Percentiles rank a stretch among this genome's conserved stretches.
Evolutionary conservation across 1,140 invertebrate species (phyloP).

Genomic region (Drosophila prosaltans): DNA sequence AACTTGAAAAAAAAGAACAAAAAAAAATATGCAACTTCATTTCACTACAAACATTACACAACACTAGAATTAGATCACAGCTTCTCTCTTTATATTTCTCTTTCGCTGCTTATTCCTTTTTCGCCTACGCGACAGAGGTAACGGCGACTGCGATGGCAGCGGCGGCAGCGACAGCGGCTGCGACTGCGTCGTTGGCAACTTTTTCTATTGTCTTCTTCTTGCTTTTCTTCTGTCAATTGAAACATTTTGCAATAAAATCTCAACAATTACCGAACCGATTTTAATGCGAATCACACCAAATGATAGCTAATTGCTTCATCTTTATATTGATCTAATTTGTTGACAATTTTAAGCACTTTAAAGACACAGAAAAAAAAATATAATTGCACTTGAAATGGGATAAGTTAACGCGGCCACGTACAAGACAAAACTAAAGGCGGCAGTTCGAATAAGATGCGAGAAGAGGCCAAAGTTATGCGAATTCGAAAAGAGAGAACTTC

Average conservation of each 20-base stretch:
- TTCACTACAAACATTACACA: neutral
- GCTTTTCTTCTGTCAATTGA: neutral
- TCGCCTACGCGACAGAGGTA: neutral
- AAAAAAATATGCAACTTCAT: neutral
- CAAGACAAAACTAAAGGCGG: neutral
- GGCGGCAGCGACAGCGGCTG: neutral
- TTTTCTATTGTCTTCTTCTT: neutral
- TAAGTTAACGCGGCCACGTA: neutral
- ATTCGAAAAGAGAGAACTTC: neutral
- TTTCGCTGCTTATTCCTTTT: conserved; percentile 3
- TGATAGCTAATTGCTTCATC: neutral
- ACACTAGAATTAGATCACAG: neutral
- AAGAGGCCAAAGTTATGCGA: neutral
- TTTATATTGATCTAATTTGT: neutral
- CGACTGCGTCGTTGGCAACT: neutral
- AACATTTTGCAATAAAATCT: neutral
- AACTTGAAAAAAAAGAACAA: neutral
- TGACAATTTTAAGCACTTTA: neutral
- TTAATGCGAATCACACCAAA: neutral
- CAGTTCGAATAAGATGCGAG: too few species aligned
- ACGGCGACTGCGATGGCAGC: neutral
- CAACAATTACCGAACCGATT: neutral
- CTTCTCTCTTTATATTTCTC: neutral
- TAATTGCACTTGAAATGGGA: neutral
- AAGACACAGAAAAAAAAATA: neutral